Evolutionary conservation across 2,797 vertebrate genomes (phyloP).

Genomic region (Dicrostonyx torquatus): DNA sequence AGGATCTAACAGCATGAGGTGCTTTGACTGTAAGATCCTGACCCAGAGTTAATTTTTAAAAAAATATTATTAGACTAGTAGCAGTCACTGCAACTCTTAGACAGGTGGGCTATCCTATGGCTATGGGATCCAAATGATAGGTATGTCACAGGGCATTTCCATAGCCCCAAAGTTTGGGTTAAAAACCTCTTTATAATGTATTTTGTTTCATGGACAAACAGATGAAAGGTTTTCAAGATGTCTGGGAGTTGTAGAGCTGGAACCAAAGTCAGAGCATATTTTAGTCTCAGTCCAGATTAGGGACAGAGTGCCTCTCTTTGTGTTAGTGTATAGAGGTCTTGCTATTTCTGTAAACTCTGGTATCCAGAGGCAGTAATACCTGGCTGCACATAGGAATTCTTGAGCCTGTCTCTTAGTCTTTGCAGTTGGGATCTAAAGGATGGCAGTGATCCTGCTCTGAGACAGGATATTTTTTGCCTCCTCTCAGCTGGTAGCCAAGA

Average conservation of each 20-base stretch:
- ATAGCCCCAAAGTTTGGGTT: neutral
- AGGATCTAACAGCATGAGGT: neutral
- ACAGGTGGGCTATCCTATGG: neutral
- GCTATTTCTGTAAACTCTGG: neutral
- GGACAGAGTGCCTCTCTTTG: neutral
- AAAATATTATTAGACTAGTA: neutral
- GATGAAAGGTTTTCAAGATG: neutral
- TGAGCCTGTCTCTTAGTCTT: neutral
- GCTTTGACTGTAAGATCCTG: neutral
- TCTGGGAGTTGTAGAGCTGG: neutral
- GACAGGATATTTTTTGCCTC: neutral
- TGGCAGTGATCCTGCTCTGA: neutral
- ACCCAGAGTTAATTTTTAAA: neutral
- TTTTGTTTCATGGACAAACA: neutral
- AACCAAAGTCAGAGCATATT: neutral
- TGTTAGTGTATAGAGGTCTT: neutral
- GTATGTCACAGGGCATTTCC: neutral
- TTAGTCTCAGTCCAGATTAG: neutral
- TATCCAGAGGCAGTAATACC: neutral
- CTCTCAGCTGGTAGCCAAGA: neutral
- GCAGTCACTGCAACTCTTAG: neutral
- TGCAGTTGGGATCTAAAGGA: neutral
- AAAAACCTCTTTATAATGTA: neutral
- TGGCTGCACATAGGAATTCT: neutral
- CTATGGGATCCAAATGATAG: neutral